phyloP scores from a whole-genome alignment of 1,140 invertebrate species.

The Cyclina sinensis region DNA sequence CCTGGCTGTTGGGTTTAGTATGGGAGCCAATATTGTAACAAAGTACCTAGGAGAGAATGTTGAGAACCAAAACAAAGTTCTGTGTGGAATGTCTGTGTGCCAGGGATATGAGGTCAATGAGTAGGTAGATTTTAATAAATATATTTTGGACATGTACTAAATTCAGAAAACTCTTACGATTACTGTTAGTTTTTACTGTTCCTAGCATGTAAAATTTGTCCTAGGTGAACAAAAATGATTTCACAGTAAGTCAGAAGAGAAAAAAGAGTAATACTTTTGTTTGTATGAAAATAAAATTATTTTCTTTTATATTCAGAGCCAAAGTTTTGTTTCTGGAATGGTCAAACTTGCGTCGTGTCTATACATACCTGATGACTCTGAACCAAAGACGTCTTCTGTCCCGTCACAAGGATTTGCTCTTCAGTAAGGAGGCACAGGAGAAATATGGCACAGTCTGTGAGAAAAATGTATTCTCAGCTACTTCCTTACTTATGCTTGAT shows the following conservation, averaged over 20 bases:
- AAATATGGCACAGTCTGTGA: constrained; percentile 90
- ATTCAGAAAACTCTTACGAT: too few species aligned
- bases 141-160: too few species aligned
- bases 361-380: constrained; percentile 96
- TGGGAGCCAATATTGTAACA: constrained; percentile 94
- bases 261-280: too few species aligned
- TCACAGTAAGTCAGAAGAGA: too few species aligned
- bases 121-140: too few species aligned
- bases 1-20: constrained; percentile 95
- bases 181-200: too few species aligned
- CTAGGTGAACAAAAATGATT: too few species aligned
- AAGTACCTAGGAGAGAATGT: constrained; percentile 94
- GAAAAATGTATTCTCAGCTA: constrained; percentile 93
- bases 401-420: constrained; percentile 91
- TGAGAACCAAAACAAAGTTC: constrained; percentile 89
- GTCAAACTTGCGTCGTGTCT: constrained; percentile 95
- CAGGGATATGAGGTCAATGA: constrained; percentile 96
- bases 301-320: too few species aligned
- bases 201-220: too few species aligned
- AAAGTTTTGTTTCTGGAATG: constrained; percentile 94
- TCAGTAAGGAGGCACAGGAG: constrained; percentile 92
- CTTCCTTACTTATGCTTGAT: constrained; percentile 94
- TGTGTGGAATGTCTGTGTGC: constrained; percentile 95
- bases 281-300: too few species aligned
- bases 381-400: constrained; percentile 95